Percentiles rank a stretch among this genome's conserved stretches.
Conservation (phyloP, 2,797 vertebrate genomes). For the Nyctibius grandis region DNA sequence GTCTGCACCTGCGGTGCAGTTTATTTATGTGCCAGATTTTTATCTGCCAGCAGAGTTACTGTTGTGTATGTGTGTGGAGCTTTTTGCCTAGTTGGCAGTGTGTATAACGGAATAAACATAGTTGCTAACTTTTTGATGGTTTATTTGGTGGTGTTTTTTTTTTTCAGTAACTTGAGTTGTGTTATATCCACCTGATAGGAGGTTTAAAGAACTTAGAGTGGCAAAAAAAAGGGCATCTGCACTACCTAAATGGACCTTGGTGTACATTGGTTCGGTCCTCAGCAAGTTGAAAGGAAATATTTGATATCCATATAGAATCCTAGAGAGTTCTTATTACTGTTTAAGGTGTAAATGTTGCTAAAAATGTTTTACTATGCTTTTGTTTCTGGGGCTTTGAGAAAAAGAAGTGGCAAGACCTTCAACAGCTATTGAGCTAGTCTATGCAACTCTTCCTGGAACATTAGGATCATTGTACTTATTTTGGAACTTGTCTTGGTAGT, state of each 20-base stretch:
- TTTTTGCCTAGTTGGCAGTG: background rate
- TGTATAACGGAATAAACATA: background rate
- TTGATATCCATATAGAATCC: background rate
- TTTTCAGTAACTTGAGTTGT: background rate
- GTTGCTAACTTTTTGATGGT: background rate
- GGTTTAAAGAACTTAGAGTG: background rate
- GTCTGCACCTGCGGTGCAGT: background rate
- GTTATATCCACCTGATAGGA: background rate
- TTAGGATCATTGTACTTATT: background rate
- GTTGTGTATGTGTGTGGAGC: background rate
- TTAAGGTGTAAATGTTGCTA: background rate
- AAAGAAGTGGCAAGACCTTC: background rate
- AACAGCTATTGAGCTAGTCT: background rate
- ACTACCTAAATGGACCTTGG: background rate
- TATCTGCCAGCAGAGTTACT: background rate
- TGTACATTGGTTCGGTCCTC: background rate
- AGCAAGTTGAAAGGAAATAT: background rate
- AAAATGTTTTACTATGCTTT: background rate
- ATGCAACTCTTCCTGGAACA: background rate
- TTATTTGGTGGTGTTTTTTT: background rate
- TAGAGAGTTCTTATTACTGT: background rate
- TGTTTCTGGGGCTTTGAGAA: background rate
- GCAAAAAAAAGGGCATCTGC: background rate
- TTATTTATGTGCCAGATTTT: background rate
- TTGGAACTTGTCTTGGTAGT: background rate